Evolutionary conservation across 2,797 vertebrate genomes (phyloP).

Genomic region (Hippopotamyrus pictus): DNA sequence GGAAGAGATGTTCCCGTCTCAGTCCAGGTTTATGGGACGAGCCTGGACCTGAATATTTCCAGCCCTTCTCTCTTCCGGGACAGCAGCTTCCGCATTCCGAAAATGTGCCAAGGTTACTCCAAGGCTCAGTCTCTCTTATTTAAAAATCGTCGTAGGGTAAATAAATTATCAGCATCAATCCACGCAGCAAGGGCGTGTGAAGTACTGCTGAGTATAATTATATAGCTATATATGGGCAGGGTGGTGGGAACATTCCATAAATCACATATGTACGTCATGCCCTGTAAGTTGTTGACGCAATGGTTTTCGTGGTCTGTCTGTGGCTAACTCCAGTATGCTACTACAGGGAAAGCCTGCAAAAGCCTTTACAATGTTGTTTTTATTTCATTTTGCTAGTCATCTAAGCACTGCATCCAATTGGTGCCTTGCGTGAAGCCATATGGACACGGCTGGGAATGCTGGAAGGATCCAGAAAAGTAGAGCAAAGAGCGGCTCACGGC

Average conservation of each 20-base stretch:
- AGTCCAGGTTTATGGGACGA: slow-evolving; percentile 12
- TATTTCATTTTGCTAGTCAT: slow-evolving; percentile 33
- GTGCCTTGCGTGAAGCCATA: neutral
- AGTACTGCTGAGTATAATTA: slow-evolving; percentile 54
- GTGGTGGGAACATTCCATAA: slow-evolving; percentile 46
- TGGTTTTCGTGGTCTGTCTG: slow-evolving; percentile 34
- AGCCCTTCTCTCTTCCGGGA: slow-evolving; percentile 40
- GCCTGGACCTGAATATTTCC: slow-evolving; percentile 40
- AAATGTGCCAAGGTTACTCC: slow-evolving; percentile 48
- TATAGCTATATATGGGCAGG: slow-evolving; percentile 40
- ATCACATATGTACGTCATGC: slow-evolving; percentile 47
- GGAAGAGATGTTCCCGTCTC: slow-evolving; percentile 6
- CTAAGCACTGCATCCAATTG: slow-evolving; percentile 26
- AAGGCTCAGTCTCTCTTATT: slow-evolving; percentile 51
- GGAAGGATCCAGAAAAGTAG: neutral
- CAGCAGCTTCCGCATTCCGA: slow-evolving; percentile 38
- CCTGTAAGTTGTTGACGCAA: slow-evolving; percentile 37
- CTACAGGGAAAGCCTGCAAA: slow-evolving; percentile 32
- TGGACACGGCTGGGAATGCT: neutral
- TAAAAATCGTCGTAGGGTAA: slow-evolving; percentile 49
- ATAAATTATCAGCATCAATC: slow-evolving; percentile 58
- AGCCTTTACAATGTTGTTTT: slow-evolving; percentile 31
- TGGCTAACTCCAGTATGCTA: slow-evolving; percentile 35
- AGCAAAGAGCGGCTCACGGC: neutral
- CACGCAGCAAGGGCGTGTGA: slow-evolving; percentile 37